Percentiles rank a stretch among this genome's conserved stretches.
Conservation (phyloP, 1,140 invertebrate genomes). For the Sitobion miscanthi region DNA sequence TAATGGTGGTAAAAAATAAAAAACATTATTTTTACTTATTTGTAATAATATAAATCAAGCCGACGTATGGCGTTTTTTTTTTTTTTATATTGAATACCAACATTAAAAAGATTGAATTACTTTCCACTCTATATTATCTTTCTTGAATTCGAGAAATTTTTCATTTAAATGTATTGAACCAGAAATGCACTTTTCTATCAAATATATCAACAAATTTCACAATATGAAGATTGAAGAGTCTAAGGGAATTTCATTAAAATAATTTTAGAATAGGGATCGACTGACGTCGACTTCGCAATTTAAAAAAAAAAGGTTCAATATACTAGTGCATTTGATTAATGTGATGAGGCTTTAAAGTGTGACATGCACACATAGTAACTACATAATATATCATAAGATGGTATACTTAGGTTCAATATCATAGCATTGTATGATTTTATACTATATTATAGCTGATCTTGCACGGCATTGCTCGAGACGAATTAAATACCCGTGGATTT, state of each 20-base stretch:
- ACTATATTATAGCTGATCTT: too few relatives aligned
- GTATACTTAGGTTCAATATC: not conserved
- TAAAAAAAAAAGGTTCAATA: not conserved
- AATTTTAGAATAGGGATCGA: not conserved
- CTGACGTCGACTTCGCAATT: not conserved
- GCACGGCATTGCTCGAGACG: too few relatives aligned
- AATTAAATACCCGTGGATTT: too few relatives aligned
- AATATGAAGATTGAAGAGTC: not conserved
- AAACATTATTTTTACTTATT: not conserved
- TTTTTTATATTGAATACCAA: not conserved
- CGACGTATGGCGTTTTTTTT: not conserved
- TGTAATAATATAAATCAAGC: constrained; percentile 3
- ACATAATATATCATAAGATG: not conserved
- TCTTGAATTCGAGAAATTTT: not conserved
- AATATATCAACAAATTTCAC: not conserved
- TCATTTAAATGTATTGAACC: not conserved
- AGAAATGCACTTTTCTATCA: not conserved
- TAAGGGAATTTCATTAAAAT: constrained; percentile 23
- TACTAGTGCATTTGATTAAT: not conserved
- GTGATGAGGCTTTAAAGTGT: not conserved
- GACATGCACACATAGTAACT: not conserved
- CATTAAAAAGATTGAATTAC: not conserved
- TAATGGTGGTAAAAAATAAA: not conserved
- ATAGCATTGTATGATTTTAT: not conserved
- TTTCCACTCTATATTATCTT: not conserved